Evolutionary conservation across 2,113 vertebrate genomes (phyloP), one percentile per base, ranked within the genome.

Genomic region (Penelope pileata): DNA sequence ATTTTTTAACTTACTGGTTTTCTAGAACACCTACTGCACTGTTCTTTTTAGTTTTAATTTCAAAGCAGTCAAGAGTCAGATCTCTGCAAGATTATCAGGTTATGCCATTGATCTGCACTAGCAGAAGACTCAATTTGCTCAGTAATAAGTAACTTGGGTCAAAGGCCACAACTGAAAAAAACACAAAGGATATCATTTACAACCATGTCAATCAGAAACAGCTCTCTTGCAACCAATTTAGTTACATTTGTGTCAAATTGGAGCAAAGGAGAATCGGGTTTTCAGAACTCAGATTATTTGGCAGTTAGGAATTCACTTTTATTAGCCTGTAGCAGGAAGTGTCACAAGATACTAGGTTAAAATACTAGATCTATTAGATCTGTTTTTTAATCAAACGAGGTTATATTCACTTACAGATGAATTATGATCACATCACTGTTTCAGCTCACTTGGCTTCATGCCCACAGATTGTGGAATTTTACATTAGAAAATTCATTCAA

Each of bases 111-210:
- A 95, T 90, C 79, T 74, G 78, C 84, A 81, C 19, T 9, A 91
- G 80, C 50, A 88, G 72, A 81, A 90, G 79, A 77, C 82, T 96
- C 68, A 47, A 7, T 93, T 83, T 86, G 34, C 40, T 93, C 87
- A 81, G 68, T 59, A 94, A 95, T 90, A 91, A 90, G 68, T 18
- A 83, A 75, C 27, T n/a, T 16, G 21, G 93, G 85, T 91, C 90
- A 96, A 94, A 91, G 88, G 77, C 19, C 62, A 84, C 0, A 0
- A 73, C 58, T 66, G 53, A 84, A 19, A 69, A 19, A 66, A 89
- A 93, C 69, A 85, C 58, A 89, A 86, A 91, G 29, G 32, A 24
- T 63, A 83, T 90, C 9, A 1, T 91, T 95, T 92, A 87, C 73
- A 89, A 22, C 27, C 42, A 1, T 56, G 88, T 92, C 86, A 89